Conservation (phyloP, 2,888 invertebrate genomes). For the Hirtodrosophila cameraria region DNA sequence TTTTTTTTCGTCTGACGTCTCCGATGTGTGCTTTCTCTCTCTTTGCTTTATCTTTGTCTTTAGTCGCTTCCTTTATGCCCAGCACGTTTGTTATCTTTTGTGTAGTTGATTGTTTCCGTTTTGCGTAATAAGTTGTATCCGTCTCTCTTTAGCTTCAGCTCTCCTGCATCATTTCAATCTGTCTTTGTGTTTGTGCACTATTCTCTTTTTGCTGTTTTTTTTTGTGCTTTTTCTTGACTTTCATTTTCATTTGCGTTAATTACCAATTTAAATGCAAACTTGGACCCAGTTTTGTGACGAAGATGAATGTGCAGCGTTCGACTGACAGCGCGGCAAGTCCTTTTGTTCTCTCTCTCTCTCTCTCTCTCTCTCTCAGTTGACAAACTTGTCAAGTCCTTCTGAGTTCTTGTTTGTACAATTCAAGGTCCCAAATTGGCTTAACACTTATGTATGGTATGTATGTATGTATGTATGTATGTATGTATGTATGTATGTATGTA, state of each 20-base stretch:
- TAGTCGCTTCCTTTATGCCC: slow-evolving; percentile 54
- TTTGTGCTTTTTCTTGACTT: slow-evolving; percentile 28
- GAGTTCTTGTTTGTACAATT: slow-evolving; percentile 21
- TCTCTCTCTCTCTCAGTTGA: slow-evolving; percentile 32
- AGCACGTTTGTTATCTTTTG: slow-evolving; percentile 68
- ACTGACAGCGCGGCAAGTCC: slow-evolving; percentile 42
- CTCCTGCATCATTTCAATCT: slow-evolving; percentile 23
- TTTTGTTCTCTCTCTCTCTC: slow-evolving; percentile 41
- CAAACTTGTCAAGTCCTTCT: slow-evolving; percentile 57
- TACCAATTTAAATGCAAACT: slow-evolving; percentile 81
- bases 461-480: too few relatives aligned
- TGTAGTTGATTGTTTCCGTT: slow-evolving; percentile 75
- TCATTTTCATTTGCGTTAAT: slow-evolving; percentile 72
- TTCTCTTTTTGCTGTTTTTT: slow-evolving; percentile 24
- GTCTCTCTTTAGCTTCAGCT: slow-evolving; percentile 20
- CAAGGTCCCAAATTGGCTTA: slow-evolving; percentile 26
- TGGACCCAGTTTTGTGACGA: slow-evolving; percentile 65
- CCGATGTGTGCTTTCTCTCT: slow-evolving; percentile 6
- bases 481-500: background rate
- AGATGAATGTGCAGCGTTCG: slow-evolving; percentile 64
- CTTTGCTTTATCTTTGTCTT: slow-evolving; percentile 32
- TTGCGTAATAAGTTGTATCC: slow-evolving; percentile 64
- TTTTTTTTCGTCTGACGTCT: slow-evolving; percentile 22
- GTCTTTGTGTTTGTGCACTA: slow-evolving; percentile 53
- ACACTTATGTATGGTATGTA: slow-evolving; percentile 3